Base-by-base conservation (phyloP, 2,113 vertebrate species). In the Saguinus imperator region DNA sequence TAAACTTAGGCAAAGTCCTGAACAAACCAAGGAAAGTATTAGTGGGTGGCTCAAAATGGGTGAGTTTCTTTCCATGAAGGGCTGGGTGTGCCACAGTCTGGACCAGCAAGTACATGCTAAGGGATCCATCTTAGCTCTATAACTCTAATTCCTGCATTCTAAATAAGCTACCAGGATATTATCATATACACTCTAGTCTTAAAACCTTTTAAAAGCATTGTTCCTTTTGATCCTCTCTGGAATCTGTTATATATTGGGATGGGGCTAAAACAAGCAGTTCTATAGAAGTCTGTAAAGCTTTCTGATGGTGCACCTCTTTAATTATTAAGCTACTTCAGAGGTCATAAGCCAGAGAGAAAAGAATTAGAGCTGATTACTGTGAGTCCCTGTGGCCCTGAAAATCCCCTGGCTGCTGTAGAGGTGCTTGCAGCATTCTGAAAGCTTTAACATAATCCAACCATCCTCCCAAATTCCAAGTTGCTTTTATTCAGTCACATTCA, bases 301-400 rank as follows among this genome's bases (percentile, higher is more conserved):
- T 98, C 97, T 98, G 95, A 98, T 91, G 94, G 93, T 97, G 96
- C 97, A 97, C 96, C 70, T 89, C 95, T 98, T 98, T 98, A 98
- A 98, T 98, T 98, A 98, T 98, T 98, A 98, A 98, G 97, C 96
- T 98, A 97, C 96, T 98, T 98, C 95, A 76, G 97, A 97, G 97
- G 84, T 98, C 96, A 61, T 95, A 98, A 98, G 96, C 96, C 97
- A 98, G 96, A 91, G 92, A 98, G 96, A 98, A 98, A 98, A 97
- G 94, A 98, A 98, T 98, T 98, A 98, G 87, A 98, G 95, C 16
- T 97, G 95, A 98, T 98, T 98, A 98, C 94, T 98, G 97, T 98
- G 92, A 98, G 95, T 94, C 95, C 98, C 95, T 97, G 86, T 98
- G 97, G 96, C 97, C 95, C 97, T 98, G 97, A 98, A 98, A 98